phyloP scores from a whole-genome alignment of 2,113 vertebrate genomes.

The Periophthalmus modestus region DNA sequence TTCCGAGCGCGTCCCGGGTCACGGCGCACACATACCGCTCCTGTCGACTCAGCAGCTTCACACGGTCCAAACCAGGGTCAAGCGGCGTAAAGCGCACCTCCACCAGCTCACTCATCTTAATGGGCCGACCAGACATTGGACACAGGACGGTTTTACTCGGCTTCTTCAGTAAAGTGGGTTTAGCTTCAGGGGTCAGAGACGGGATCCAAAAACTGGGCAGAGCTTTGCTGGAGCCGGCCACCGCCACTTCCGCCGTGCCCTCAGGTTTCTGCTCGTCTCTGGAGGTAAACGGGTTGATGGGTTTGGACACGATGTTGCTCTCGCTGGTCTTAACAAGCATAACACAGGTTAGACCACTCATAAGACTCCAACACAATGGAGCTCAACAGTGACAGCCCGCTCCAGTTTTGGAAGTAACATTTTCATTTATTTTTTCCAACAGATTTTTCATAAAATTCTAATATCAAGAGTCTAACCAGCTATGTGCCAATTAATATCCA shows the following conservation, averaged over 20 bases:
- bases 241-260: conserved; percentile 46
- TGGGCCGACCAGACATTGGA: conserved; percentile 86
- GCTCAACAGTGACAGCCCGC: no score
- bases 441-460: no score
- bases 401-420: no score
- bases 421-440: no score
- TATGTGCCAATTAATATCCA: no score
- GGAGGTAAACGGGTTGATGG: conserved; percentile 87
- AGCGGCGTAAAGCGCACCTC: conserved; percentile 80
- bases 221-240: conserved; percentile 40
- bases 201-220: conserved; percentile 94
- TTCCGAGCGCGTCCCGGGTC: conserved; percentile 86
- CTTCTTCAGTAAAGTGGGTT: conserved; percentile 84
- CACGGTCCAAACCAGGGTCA: conserved; percentile 81
- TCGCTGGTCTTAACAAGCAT: conserved; percentile 70
- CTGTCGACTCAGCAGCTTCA: conserved; percentile 85
- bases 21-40: conserved; percentile 89
- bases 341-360: no score
- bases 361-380: no score
- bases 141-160: conserved; percentile 84
- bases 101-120: conserved; percentile 87
- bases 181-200: conserved; percentile 86
- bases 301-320: conserved; percentile 87
- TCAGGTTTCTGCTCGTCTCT: conserved; percentile 18
- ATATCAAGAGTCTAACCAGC: no score